Percentiles rank a stretch among this genome's conserved stretches.
phyloP scores from a whole-genome alignment of 2,888 invertebrate species.

The Osmoderma eremita region DNA sequence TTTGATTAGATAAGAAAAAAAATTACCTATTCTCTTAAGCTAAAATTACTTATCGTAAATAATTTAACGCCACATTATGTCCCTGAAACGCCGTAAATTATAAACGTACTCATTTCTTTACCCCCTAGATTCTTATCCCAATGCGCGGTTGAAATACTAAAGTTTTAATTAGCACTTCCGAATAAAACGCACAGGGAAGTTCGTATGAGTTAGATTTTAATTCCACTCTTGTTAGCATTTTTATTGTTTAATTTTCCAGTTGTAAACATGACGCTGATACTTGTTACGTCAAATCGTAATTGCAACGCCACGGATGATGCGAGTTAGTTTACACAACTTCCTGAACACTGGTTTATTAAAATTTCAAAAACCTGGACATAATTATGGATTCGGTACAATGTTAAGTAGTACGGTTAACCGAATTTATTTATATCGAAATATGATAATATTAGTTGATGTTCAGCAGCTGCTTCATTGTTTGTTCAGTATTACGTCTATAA shows the following conservation, averaged over 20 bases:
- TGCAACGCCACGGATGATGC: neutral
- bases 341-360: neutral
- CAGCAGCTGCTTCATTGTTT: too few species aligned
- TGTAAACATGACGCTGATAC: neutral
- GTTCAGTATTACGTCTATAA: too few species aligned
- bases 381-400: too few species aligned
- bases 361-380: too few species aligned
- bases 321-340: neutral
- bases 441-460: too few species aligned
- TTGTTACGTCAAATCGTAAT: neutral
- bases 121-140: constrained; percentile 12
- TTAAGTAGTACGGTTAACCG: too few species aligned
- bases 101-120: constrained; percentile 9
- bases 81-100: constrained; percentile 14
- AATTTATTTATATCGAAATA: too few species aligned
- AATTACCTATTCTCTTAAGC: constrained; percentile 35
- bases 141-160: constrained; percentile 11
- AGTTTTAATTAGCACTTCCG: constrained; percentile 33
- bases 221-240: neutral
- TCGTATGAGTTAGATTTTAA: neutral
- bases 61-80: constrained; percentile 38
- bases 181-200: neutral
- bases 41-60: constrained; percentile 41
- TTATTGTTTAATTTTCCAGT: neutral
- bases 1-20: constrained; percentile 43